These are phyloP conservation scores for Eufriesea mexicana DNA, from an alignment of 1,140 invertebrate species.

Conservation along the genomic window DNA sequence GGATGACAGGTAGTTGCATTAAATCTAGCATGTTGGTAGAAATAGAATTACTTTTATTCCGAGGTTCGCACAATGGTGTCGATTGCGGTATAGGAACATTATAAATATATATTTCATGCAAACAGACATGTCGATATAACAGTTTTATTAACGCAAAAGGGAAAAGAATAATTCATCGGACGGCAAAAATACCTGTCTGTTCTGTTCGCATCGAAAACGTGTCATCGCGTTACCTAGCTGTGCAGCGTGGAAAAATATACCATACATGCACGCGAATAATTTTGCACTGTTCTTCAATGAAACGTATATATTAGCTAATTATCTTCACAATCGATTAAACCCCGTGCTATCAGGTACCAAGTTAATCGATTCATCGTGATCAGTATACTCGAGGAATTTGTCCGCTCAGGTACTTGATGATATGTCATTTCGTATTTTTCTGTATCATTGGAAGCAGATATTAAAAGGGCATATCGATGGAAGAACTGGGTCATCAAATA, in stretches of 20 bases:
- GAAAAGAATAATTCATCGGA: conserved; percentile 8
- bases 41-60: conserved; percentile 34
- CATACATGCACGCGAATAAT: neutral
- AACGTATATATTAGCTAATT: neutral
- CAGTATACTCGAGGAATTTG: neutral
- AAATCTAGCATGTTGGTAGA: conserved; percentile 15
- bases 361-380: neutral
- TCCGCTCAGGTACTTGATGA: neutral
- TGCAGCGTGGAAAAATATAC: neutral
- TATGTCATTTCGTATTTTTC: neutral
- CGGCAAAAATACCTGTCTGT: neutral
- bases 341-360: conserved; percentile 26
- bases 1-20: neutral
- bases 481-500: neutral
- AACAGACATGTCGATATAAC: neutral
- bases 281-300: neutral
- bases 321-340: neutral
- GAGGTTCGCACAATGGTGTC: neutral
- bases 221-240: neutral
- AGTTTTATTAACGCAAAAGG: neutral
- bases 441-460: neutral
- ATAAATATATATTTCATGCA: conserved; percentile 24
- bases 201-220: neutral
- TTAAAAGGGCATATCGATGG: neutral
- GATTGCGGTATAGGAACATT: neutral